phyloP scores from a whole-genome alignment of 2,113 vertebrate genomes.

The Carettochelys insculpta region DNA sequence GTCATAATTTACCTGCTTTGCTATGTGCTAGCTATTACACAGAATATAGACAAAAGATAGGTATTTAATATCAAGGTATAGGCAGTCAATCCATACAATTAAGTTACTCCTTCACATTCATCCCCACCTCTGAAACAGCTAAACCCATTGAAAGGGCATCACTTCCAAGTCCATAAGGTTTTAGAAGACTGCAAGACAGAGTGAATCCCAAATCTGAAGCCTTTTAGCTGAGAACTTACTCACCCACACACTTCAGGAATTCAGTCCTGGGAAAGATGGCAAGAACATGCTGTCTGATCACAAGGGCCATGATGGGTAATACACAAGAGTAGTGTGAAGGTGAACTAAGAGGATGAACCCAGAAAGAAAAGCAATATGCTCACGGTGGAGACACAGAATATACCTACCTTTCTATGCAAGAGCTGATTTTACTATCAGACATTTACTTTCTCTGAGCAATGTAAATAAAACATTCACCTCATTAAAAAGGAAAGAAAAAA shows the following conservation, averaged over 20 bases:
- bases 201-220: background rate
- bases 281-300: background rate
- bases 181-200: background rate
- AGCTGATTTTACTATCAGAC: background rate
- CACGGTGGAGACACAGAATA: conserved; percentile 30
- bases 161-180: background rate
- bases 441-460: background rate
- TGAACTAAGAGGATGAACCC: background rate
- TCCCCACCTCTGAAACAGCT: background rate
- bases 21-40: background rate
- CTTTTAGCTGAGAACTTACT: background rate
- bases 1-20: background rate
- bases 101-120: background rate
- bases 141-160: background rate
- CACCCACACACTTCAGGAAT: background rate
- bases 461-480: no score
- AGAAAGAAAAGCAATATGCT: background rate
- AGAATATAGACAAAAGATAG: background rate
- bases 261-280: background rate
- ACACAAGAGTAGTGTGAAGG: background rate
- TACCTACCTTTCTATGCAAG: background rate
- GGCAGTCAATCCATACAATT: background rate
- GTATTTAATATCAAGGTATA: background rate
- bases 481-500: no score
- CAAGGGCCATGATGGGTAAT: background rate